These are phyloP conservation scores for Leptodactylus fuscus DNA, from an alignment of 2,113 vertebrate genomes.

Conservation along the genomic window DNA sequence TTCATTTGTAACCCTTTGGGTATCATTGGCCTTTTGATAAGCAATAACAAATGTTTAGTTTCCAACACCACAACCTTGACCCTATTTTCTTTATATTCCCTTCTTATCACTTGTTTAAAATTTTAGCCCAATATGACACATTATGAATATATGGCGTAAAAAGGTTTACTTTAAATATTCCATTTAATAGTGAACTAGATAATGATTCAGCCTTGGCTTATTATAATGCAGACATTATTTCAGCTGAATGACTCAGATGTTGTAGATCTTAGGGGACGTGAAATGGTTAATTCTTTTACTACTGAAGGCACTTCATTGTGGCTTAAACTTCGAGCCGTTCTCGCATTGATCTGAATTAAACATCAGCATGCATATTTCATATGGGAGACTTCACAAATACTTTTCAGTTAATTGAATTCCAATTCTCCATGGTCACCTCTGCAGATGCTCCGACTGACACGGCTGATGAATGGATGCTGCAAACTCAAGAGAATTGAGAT, in stretches of 20 bases:
- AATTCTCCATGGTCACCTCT: slow-evolving; percentile 52
- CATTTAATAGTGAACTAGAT: no score
- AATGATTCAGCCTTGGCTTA: no score
- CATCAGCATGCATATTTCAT: slow-evolving; percentile 52
- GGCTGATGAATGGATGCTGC: slow-evolving; percentile 47
- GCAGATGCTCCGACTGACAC: slow-evolving; percentile 24
- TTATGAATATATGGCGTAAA: no score
- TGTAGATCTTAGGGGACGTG: not conserved
- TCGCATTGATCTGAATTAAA: slow-evolving; percentile 54
- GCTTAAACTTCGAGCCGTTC: slow-evolving; percentile 1
- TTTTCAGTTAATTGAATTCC: slow-evolving; percentile 56
- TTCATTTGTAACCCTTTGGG: no score
- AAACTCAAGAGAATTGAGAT: slow-evolving; percentile 35
- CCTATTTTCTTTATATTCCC: no score
- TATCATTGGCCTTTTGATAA: no score
- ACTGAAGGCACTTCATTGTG: not conserved
- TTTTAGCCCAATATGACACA: no score
- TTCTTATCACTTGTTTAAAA: no score
- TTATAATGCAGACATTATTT: not conserved
- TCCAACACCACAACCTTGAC: no score
- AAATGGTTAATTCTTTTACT: not conserved
- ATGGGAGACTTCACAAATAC: slow-evolving; percentile 50
- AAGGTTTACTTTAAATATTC: no score
- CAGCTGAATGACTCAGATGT: not conserved
- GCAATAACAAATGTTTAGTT: no score